Evolutionary conservation across 2,113 vertebrate genomes (phyloP).

Genomic region (Gopherus flavomarginatus): DNA sequence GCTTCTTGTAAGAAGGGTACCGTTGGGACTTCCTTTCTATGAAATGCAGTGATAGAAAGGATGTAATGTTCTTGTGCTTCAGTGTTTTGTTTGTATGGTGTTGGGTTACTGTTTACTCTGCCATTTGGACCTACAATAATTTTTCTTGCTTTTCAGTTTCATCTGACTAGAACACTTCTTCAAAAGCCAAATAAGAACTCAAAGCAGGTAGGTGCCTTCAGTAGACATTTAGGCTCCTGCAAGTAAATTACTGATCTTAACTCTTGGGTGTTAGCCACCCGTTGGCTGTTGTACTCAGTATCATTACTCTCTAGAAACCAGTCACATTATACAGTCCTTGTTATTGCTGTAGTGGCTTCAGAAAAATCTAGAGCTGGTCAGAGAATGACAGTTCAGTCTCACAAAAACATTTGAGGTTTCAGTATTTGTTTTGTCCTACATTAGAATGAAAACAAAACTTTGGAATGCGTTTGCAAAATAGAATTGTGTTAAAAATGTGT

Average conservation of each 20-base stretch:
- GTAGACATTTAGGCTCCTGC: accelerated
- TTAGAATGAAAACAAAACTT: too few species aligned
- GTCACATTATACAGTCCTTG: neutral
- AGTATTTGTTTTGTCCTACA: too few species aligned
- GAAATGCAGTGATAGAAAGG: too few species aligned
- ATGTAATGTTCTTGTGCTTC: too few species aligned
- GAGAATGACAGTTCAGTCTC: too few species aligned
- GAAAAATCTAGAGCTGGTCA: too few species aligned
- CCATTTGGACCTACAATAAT: neutral
- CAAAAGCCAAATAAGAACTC: neutral
- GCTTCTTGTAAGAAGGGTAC: too few species aligned
- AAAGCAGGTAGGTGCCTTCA: neutral
- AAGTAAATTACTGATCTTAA: neutral
- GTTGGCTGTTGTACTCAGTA: accelerated
- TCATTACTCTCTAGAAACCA: neutral
- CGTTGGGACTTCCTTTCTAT: too few species aligned
- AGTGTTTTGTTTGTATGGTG: too few species aligned
- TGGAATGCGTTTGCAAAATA: too few species aligned
- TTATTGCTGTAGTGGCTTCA: neutral
- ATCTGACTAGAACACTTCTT: neutral
- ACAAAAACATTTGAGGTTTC: too few species aligned
- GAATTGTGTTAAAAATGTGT: too few species aligned
- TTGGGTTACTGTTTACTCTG: neutral
- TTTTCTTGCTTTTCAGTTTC: neutral
- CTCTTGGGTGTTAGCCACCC: neutral